Base-by-base conservation (phyloP, 2,797 vertebrate species). In the Pseudochaenichthys georgianus region DNA sequence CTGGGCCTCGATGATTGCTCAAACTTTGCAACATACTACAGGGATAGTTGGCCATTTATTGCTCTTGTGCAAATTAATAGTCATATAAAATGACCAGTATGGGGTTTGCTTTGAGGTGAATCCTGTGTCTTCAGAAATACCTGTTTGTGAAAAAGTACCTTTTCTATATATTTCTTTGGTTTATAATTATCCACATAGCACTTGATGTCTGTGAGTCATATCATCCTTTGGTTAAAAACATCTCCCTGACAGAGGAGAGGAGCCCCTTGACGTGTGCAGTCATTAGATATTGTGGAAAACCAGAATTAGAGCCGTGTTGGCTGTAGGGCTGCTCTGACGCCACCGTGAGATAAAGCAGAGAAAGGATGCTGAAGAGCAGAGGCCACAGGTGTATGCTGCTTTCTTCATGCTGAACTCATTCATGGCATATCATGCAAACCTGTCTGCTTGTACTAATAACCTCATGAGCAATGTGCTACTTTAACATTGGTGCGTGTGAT, bases 311-410 rank as follows among this genome's bases (percentile, higher is more conserved):
- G 76, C 62, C 54, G 50, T 71, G 68, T 13, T 55, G 78, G 80
- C 80, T 77, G 62, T 76, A 61, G 79, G 83, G 78, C 61, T 1
- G 50, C 69, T 77, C 34, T 70, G 75, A 72, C 13, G 38, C 52
- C 77, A 50, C 19, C 45, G 23, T 3, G 57, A 77, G 73, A 54
- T 58, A 4, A 61, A 34, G 41, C 70, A 50, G 48, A 69, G 83
- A 73, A 45, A 53, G 45, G 19, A 46, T 66, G 77, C 71, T 57
- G 50, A 71, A 42, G 70, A 76, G 87, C 70, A 52, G 59, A 85
- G 65, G 79, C 71, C 82, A 86, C 88, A 89, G 83, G 88, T 92
- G 84, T 78, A 50, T 62, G 61, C 62, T 79, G 73, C 34, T 60
- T 81, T 86, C 63, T 78, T 77, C 75, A 42, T 58, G 59, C 75